Conservation (phyloP, 2,113 vertebrate genomes). For the Ornithorhynchus anatinus region DNA sequence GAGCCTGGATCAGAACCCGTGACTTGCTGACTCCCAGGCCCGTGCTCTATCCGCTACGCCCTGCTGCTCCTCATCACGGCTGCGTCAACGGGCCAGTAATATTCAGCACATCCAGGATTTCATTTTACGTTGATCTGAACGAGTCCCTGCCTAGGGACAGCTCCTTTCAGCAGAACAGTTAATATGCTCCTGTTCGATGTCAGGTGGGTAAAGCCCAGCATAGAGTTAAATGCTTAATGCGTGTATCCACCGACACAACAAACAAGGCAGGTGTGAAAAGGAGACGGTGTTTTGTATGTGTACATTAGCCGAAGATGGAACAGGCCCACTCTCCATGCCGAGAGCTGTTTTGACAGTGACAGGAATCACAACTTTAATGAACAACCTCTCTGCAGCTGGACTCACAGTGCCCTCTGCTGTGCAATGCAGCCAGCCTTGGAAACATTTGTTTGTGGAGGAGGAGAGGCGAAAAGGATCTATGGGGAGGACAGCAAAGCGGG, state of each 20-base stretch:
- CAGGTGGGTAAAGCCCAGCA: not conserved
- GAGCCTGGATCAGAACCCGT: too few relatives aligned
- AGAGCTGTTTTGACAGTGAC: fast-evolving
- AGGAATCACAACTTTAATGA: not conserved
- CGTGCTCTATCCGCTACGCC: too few relatives aligned
- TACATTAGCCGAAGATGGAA: fast-evolving
- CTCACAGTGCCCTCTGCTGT: slow-evolving; percentile 52
- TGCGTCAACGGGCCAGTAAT: too few relatives aligned
- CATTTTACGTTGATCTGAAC: too few relatives aligned
- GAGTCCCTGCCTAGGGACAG: too few relatives aligned
- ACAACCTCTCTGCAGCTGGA: not conserved
- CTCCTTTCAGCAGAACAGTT: not conserved
- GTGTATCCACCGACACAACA: fast-evolving
- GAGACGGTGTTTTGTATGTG: fast-evolving
- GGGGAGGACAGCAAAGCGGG: too few relatives aligned
- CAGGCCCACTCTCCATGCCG: fast-evolving
- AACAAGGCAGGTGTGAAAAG: not conserved
- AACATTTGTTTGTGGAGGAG: too few relatives aligned
- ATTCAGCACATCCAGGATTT: too few relatives aligned
- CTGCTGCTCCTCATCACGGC: too few relatives aligned
- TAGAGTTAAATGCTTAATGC: not conserved
- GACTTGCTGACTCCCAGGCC: too few relatives aligned
- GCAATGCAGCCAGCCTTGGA: fast-evolving
- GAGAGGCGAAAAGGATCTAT: fast-evolving
- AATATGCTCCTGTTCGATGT: not conserved